A percentile compares a stretch with the other conserved stretches of the same genome.
Conservation (phyloP, 2,113 vertebrate genomes). For the Ailurus styani region DNA sequence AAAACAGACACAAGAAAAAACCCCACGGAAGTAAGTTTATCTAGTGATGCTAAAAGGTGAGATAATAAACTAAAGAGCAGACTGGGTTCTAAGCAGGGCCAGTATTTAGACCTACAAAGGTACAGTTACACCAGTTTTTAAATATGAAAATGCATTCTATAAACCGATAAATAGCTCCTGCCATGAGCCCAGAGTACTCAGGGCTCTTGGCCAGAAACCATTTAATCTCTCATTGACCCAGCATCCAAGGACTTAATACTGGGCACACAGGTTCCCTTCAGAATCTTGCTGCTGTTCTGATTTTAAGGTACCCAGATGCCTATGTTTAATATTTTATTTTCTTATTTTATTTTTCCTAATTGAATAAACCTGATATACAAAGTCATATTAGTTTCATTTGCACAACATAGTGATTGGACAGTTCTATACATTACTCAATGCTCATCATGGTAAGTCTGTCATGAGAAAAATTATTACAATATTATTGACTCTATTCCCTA, state of each 20-base stretch:
- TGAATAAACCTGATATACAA: neutral
- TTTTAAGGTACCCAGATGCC: neutral
- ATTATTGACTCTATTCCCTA: neutral
- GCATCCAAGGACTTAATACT: neutral
- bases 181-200: neutral
- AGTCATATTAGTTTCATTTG: neutral
- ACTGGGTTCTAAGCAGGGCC: neutral
- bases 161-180: neutral
- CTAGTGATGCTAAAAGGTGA: neutral
- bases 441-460: neutral
- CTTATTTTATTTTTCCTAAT: neutral
- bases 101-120: neutral
- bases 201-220: neutral
- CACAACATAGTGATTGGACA: neutral
- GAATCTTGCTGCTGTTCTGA: neutral
- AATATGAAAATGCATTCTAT: neutral
- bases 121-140: neutral
- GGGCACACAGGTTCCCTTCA: neutral
- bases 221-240: neutral
- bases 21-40: neutral
- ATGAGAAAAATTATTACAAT: neutral
- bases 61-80: neutral
- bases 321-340: neutral
- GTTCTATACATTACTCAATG: neutral
- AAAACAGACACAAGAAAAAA: neutral